Percentiles rank a stretch among this genome's conserved stretches.
Conservation (phyloP, 2,888 invertebrate genomes). For the Napeogenes sylphis region DNA sequence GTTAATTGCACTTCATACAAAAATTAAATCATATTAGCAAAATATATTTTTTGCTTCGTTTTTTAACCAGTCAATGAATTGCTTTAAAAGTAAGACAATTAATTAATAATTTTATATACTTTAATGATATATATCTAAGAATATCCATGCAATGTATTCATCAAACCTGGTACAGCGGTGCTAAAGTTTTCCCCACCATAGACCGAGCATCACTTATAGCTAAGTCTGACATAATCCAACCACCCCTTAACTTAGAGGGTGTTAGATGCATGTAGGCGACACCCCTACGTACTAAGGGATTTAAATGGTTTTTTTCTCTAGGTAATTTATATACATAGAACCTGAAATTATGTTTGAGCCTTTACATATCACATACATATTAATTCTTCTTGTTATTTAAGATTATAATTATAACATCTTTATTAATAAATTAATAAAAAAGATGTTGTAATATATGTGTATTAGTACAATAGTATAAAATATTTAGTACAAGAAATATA, state of each 20-base stretch:
- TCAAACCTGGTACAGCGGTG: constrained; percentile 72
- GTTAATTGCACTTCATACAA: too few relatives aligned
- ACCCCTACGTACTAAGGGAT: constrained; percentile 77
- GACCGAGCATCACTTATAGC: constrained; percentile 81
- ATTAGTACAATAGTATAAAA: too few relatives aligned
- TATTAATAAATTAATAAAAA: too few relatives aligned
- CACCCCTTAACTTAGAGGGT: constrained; percentile 71
- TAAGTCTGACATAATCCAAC: constrained; percentile 83
- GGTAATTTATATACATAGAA: constrained; percentile 91
- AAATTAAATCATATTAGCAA: too few relatives aligned
- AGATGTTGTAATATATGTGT: too few relatives aligned
- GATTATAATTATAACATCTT: neutral
- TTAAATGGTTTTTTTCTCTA: constrained; percentile 73
- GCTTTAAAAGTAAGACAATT: too few relatives aligned
- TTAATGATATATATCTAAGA: too few relatives aligned
- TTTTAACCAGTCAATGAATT: too few relatives aligned
- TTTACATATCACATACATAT: neutral
- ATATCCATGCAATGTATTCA: too few relatives aligned
- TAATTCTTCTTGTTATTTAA: neutral
- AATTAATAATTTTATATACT: too few relatives aligned
- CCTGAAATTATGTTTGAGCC: constrained; percentile 73
- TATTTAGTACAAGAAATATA: too few relatives aligned
- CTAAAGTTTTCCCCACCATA: constrained; percentile 81
- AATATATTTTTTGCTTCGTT: too few relatives aligned
- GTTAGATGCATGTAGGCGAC: constrained; percentile 84